phyloP scores from a whole-genome alignment of 92 coral and sea anemone genomes.

The Actinernus sp. region DNA sequence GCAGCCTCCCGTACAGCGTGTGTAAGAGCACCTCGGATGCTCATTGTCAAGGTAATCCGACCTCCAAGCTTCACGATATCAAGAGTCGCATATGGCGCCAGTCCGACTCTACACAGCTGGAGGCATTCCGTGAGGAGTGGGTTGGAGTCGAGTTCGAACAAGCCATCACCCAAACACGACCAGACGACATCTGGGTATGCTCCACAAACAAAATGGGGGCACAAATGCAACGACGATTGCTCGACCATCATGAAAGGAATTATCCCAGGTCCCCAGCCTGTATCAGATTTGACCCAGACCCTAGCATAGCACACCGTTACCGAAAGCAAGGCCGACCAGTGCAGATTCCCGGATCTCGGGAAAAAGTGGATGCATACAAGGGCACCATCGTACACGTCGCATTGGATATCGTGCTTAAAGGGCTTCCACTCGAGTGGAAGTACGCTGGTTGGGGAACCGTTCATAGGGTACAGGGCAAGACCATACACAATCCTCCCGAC shows the following conservation, averaged over 20 bases:
- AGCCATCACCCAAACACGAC: not conserved
- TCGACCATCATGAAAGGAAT: conserved; percentile 5
- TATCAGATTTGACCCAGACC: conserved; percentile 14
- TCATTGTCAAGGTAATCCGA: too few species aligned
- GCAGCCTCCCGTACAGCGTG: not conserved
- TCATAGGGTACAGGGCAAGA: too few species aligned
- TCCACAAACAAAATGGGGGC: conserved; percentile 16
- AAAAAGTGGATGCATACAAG: not conserved
- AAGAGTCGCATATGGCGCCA: conserved; percentile 7
- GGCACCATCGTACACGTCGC: conserved; percentile 3
- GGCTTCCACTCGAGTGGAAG: conserved; percentile 17
- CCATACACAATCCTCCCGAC: conserved; percentile 1
- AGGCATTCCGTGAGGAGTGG: conserved; percentile 10
- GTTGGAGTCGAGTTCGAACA: not conserved
- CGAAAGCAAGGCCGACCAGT: conserved; percentile 11
- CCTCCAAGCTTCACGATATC: not conserved
- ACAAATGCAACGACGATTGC: conserved; percentile 2
- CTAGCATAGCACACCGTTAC: conserved; percentile 10
- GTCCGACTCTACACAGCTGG: conserved; percentile 4
- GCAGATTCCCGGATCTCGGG: not conserved
- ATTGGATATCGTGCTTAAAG: not conserved
- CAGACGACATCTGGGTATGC: conserved; percentile 16
- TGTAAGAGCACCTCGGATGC: too few species aligned
- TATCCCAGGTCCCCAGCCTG: not conserved
- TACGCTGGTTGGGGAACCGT: conserved; percentile 26